Evolutionary conservation across 1,140 invertebrate genomes (phyloP), one percentile per base, ranked within the genome.

Genomic region (Polyergus mexicanus): DNA sequence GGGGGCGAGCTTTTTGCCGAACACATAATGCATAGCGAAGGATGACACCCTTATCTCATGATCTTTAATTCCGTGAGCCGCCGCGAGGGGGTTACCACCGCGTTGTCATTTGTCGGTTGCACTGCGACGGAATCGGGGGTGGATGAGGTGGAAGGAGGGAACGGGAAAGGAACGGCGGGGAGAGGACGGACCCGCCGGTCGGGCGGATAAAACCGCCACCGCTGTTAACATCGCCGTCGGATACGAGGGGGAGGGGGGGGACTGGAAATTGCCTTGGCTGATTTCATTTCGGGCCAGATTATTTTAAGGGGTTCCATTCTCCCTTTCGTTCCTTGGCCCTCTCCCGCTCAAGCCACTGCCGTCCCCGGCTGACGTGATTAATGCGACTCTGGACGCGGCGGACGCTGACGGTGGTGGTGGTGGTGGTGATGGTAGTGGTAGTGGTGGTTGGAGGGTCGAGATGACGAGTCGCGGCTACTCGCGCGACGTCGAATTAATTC

Each of bases 221-320:
- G 85, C 85, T 89, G 88, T 89, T 89, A 89, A 89, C 88, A 89
- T 89, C 88, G 77, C 77, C 84, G 85, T 87, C 76, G 78, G 83
- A 63, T 86, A 76, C 87, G 71, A 72, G 76, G 77, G 80, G 88
- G 89, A n/a, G n/a, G n/a, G n/a, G n/a, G 81, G 80, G 88, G 89
- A 86, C 88, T 93, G 93, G 92, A 94, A 95, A 95, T 95, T 95
- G 93, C 93, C 93, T 94, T 88, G 91, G 92, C 92, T 94, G 94
- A 95, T 95, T 94, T 94, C 92, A 94, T 95, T 95, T 94, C 93
- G 93, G 88, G 86, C 90, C 92, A 94, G 94, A 94, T 94, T 94
- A 94, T 94, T 94, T 94, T 94, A 94, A 94, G 92, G 94, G 94
- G 91, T 92, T 90, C 88, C 88, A 77, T 88, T 88, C 91, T 92